Evolutionary conservation across 2,113 vertebrate species (phyloP), one percentile per base, ranked within the genome.

Genomic region (Colistium nudipinnis): DNA sequence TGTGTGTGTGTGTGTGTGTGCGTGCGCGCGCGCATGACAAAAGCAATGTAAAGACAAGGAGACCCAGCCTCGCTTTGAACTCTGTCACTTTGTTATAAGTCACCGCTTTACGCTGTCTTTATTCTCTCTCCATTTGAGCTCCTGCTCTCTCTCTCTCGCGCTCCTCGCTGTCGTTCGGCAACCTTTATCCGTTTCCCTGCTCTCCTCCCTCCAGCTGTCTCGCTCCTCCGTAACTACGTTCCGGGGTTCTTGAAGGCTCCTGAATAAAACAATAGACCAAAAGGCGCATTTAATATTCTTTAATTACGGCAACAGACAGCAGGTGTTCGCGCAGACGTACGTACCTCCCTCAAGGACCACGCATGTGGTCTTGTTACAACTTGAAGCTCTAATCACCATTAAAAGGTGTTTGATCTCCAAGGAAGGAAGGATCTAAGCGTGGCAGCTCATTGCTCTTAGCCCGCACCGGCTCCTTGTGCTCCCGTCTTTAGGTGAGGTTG

Each of bases 71-170:
- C 28, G 68, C 78, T 85, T 85, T 88, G 78, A 90, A 88, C 83
- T 82, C 74, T 88, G 78, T 75, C 85, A 81, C 83, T 86, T 87
- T 84, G 49, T 53, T 81, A 76, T 81, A 87, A 85, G 84, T 84
- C 76, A 86, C 75, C 53, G 62, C 70, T 84, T 82, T 49, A 64
- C 61, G 69, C 79, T 66, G 70, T 74, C 70, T 84, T 39, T 41
- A 36, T 59, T 69, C 72, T 65, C 51, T 66, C 55, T 78, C 68
- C 10, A 1, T 76, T 62, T 71, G 43, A 62, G 54, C 41, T 54
- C 51, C 44, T 48, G 44, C 56, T 67, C 38, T 47, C 39, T 62
- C 66, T 44, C 52, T n/a, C 56, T 67, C 38, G 43, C 39, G 65
- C 66, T 44, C 52, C 20, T 65, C 49, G 8, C 13, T 44, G 60